Base-by-base conservation (phyloP, 2,888 invertebrate species). In the Congeria kusceri region DNA sequence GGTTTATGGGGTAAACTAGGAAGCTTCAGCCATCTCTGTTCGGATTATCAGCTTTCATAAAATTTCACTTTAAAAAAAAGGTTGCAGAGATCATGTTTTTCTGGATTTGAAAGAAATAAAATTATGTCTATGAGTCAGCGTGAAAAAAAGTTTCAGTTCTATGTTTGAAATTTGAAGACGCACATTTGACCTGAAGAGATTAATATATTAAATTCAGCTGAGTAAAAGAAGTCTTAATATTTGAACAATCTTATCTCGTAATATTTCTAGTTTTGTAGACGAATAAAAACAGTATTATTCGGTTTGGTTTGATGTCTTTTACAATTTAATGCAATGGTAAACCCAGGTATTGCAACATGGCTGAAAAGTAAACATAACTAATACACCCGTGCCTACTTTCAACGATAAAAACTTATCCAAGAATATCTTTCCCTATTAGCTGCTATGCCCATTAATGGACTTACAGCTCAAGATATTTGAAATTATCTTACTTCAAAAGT, bases 401-500 rank as follows among this genome's bases (percentile, higher is more conserved):
- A 70, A 69, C 67, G 77, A 72, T 71, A 71, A 27, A 15, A 32
- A 29, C 61, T 56, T 71, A 59, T 71, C 77, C 66, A 32, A 57
- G 53, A 58, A 63, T 76, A 65, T 70, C 49, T 39, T 23, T 4
- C 58, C 57, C 32, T 72, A 72, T 71, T 77, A 77, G 71, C 77
- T 68, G 59, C 67, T 71, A 71, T 71, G 28, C 62, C 71, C 70
- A 49, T 77, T 77, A 77, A 77, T 77, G 77, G 77, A 72, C 71
- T 77, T 39, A 46, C 27, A 53, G 39, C 46, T 29, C 18, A 44
- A 25, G 58, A 71, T 71, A 77, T 77, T 53, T 77, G 66, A 77
- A 77, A 71, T 77, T 77, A 77, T 77, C 77, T 77, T 62, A 67
- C 63, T 72, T 67, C 67, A 76, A 77, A 59, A 77, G 77, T 77